phyloP scores from a whole-genome alignment of 2,888 invertebrate genomes.

The Chrysopilus asiliformis region DNA sequence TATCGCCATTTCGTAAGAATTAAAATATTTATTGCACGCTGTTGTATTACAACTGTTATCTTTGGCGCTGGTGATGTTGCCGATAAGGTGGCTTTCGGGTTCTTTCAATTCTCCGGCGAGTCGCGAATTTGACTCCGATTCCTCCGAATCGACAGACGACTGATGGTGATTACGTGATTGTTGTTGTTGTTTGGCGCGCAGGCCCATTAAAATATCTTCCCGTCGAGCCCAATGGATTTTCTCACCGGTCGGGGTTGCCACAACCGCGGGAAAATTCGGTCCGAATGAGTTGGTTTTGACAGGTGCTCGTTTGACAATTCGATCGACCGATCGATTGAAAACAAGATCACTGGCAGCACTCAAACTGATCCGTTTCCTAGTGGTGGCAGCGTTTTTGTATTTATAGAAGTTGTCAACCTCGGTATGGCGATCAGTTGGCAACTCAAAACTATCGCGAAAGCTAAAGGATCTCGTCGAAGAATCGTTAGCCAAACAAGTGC shows the following conservation, averaged over 20 bases:
- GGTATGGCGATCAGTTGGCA: too few species aligned
- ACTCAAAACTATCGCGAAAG: conserved; percentile 2
- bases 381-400: conserved; percentile 32
- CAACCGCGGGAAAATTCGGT: conserved; percentile 17
- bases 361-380: conserved; percentile 10
- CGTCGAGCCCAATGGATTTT: conserved; percentile 29
- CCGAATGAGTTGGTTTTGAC: conserved; percentile 9
- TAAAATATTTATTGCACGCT: conserved; percentile 4
- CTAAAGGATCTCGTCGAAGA: conserved; percentile 3
- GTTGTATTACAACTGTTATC: conserved; percentile 4
- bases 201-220: conserved; percentile 20
- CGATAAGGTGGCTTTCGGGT: not conserved
- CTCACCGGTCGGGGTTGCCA: conserved; percentile 18
- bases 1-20: conserved; percentile 7
- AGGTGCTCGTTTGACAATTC: conserved; percentile 2
- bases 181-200: too few species aligned
- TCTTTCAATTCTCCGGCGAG: not conserved
- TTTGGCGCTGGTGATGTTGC: conserved; percentile 5
- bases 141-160: too few species aligned
- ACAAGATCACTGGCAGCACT: conserved; percentile 2
- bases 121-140: not conserved
- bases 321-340: too few species aligned
- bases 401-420: conserved; percentile 35
- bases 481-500: too few species aligned
- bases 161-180: too few species aligned